Percentiles rank a stretch among this genome's conserved stretches.
Evolutionary conservation across 2,113 vertebrate genomes (phyloP).

Genomic region (Pelusios castaneus): DNA sequence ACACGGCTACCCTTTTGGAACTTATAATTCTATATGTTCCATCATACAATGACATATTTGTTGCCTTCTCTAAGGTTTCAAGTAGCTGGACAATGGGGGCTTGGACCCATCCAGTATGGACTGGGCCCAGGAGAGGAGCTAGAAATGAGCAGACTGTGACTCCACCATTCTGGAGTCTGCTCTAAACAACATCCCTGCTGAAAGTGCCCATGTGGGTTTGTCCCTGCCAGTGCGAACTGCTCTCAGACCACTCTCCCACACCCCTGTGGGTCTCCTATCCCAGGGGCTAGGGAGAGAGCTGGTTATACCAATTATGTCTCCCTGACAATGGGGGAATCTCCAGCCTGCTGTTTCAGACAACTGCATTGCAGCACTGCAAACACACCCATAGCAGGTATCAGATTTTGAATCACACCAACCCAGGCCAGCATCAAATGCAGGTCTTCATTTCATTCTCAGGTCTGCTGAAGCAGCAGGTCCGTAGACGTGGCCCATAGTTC

Average conservation of each 20-base stretch:
- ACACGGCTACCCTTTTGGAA: no score
- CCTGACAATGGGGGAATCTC: neutral
- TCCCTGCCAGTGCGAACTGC: neutral
- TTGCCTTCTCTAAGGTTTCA: neutral
- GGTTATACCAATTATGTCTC: neutral
- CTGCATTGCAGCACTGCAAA: neutral
- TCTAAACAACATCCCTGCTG: neutral
- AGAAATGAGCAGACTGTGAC: neutral
- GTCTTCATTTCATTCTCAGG: neutral
- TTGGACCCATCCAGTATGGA: neutral
- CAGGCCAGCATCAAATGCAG: neutral
- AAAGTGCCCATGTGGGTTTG: neutral
- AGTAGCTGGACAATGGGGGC: neutral
- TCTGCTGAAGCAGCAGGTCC: neutral
- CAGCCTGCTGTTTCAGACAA: neutral
- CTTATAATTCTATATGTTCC: neutral
- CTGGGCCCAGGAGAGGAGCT: neutral
- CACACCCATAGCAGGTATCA: neutral
- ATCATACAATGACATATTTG: rapidly evolving
- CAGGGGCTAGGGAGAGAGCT: neutral
- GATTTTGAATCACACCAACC: neutral
- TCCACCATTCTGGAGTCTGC: neutral
- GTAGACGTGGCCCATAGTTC: neutral
- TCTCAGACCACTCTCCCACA: neutral
- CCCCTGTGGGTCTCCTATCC: neutral